A percentile compares a stretch with the other conserved stretches of the same genome.
Evolutionary conservation across 1,140 invertebrate genomes (phyloP).

Genomic region (Centruroides sculpturatus): DNA sequence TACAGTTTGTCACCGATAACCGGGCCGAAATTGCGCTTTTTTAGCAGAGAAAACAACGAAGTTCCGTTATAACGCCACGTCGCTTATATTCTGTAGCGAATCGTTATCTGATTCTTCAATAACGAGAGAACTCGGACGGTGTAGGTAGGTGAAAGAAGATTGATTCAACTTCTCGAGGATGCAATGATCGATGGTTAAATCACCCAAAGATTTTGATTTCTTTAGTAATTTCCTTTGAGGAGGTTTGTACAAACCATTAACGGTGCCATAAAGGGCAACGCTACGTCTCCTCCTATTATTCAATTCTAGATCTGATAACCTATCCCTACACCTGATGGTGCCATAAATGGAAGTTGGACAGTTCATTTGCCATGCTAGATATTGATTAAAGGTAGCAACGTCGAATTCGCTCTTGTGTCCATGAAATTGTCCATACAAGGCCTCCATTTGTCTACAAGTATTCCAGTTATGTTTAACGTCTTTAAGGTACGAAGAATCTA

Average conservation of each 20-base stretch:
- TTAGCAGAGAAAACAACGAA: too few relatives aligned
- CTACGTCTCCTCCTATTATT: too few relatives aligned
- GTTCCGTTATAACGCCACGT: background rate
- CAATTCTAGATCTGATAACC: background rate
- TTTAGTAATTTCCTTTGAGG: background rate
- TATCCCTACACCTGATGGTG: background rate
- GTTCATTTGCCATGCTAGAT: background rate
- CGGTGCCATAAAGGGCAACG: background rate
- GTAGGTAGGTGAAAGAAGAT: background rate
- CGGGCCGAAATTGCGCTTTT: too few relatives aligned
- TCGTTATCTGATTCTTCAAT: background rate
- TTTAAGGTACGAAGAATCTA: too few relatives aligned
- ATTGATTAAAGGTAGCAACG: background rate
- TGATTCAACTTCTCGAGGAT: background rate
- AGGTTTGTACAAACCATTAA: background rate
- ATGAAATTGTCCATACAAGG: too few relatives aligned
- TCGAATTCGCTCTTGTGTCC: background rate
- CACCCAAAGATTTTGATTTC: background rate
- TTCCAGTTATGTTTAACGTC: too few relatives aligned
- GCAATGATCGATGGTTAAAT: background rate
- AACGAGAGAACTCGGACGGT: background rate
- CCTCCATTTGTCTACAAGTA: too few relatives aligned
- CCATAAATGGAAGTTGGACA: background rate
- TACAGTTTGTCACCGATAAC: too few relatives aligned
- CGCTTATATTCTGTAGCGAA: background rate